Conservation (phyloP, 2,797 vertebrate genomes). For the Rhynchonycteris naso region DNA sequence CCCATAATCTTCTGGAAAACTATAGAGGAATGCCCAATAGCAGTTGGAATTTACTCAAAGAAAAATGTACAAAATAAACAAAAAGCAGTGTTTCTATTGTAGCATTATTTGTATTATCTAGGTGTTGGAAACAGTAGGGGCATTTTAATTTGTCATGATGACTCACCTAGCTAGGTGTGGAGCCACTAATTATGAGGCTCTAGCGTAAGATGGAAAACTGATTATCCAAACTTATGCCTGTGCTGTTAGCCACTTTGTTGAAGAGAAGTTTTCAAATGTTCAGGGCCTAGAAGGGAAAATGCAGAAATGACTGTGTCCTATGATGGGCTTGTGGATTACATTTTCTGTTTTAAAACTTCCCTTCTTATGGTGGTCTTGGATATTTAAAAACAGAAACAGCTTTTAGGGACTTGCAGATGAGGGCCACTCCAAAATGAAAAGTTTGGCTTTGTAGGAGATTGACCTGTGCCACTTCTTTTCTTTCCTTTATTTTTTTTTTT, state of each 20-base stretch:
- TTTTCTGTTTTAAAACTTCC: slow-evolving; percentile 18
- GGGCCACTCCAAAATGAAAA: background rate
- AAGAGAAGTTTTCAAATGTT: background rate
- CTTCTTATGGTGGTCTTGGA: slow-evolving; percentile 23
- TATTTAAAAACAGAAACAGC: background rate
- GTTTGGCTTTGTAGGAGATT: background rate
- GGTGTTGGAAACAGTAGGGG: background rate
- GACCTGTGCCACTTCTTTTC: background rate
- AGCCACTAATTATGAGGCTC: background rate
- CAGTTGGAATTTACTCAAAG: slow-evolving; percentile 42
- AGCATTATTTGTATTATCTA: background rate
- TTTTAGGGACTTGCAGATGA: background rate
- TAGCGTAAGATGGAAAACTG: background rate
- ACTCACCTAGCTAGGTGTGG: background rate
- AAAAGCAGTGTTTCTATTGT: background rate
- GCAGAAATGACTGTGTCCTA: background rate
- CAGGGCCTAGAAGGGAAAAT: background rate
- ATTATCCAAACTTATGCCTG: background rate
- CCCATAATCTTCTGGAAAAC: background rate
- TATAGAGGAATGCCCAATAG: background rate
- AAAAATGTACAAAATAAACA: slow-evolving; percentile 34
- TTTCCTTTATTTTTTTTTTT: too few species aligned
- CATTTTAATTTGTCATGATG: background rate
- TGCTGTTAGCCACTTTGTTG: background rate
- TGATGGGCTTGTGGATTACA: background rate